phyloP scores from a whole-genome alignment of 2,797 vertebrate genomes.

The Limosa lapponica region DNA sequence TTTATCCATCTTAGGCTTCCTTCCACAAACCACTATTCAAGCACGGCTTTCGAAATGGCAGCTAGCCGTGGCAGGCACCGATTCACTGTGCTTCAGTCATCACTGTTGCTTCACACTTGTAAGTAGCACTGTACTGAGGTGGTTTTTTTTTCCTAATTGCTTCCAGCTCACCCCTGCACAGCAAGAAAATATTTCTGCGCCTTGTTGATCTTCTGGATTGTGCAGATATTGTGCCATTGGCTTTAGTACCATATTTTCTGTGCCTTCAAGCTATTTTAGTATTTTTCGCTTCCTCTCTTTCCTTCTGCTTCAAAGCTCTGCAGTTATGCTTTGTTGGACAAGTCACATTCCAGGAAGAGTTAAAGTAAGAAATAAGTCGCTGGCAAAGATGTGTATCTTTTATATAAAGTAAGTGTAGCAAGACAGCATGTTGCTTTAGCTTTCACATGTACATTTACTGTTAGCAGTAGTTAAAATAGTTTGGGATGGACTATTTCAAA shows the following conservation, averaged over 20 bases:
- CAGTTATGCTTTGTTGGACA: constrained; percentile 41
- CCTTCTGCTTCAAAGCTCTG: constrained; percentile 43
- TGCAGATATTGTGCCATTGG: not conserved
- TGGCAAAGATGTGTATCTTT: not conserved
- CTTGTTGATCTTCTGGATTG: constrained; percentile 30
- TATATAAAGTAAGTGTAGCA: not conserved
- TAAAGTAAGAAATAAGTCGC: constrained; percentile 18
- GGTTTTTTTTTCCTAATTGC: not conserved
- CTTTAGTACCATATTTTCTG: not conserved
- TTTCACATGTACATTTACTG: not conserved
- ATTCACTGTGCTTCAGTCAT: not conserved
- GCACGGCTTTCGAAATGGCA: not conserved
- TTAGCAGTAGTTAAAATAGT: not conserved
- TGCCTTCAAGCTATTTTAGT: not conserved
- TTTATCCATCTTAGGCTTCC: constrained; percentile 16
- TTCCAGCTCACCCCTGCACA: constrained; percentile 15
- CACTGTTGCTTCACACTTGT: not conserved
- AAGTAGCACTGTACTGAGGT: not conserved
- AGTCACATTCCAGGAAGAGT: constrained; percentile 38
- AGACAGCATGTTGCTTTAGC: not conserved
- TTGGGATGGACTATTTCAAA: not conserved
- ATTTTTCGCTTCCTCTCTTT: not conserved
- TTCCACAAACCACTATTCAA: not conserved
- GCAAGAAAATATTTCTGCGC: constrained; percentile 9
- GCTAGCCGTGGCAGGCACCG: not conserved